Evolutionary conservation across 37 sponge, comb jelly and placozoan genomes (phyloP), one percentile per base, ranked within the genome.

Genomic region (Cliona cf. orientalis): DNA sequence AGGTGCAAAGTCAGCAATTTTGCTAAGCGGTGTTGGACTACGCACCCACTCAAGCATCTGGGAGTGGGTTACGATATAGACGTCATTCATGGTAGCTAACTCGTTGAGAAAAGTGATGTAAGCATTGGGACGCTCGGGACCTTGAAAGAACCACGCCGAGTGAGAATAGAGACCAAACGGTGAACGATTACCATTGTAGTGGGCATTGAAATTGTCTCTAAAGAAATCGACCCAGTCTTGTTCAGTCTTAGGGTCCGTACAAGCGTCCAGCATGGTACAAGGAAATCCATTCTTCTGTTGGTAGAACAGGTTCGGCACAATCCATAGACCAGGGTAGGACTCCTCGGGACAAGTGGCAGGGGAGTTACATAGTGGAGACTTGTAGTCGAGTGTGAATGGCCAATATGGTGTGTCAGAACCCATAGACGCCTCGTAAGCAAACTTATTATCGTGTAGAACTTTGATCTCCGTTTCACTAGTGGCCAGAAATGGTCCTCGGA

Each of bases 381-480:
- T 73, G 78, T 87, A 87, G 38, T 87, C 88, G 25, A 87, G 71
- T 4, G 87, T 87, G 80, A 80, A 87, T 21, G 87, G 87, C 86
- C 86, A 85, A 59, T 87, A 87, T 28, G 29, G 65, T 5, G 35
- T n/a, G 45, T 25, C 23, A 28, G 74, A 74, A 36, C 65, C 66
- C 87, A 87, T 87, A 5, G 87, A 42, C 3, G 80, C 74, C 33
- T 87, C 87, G 58, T 87, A 87, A 42, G 55, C 31, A 62, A 87
- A 87, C 23, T 63, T 68, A 19, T 66, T 59, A 0, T 70, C 46
- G 59, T 87, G 49, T 29, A 87, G 71, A 28, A 72, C 82, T 33
- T 43, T 37, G 0, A 87, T 11, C 42, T 87, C 77, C 14, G 61
- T 75, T n/a, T 87, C 88, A 46, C 41, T 36, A 0, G 88, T 69